These are phyloP conservation scores for Cladopsammia gracilis DNA, from an alignment of 64 coral and sea anemone genomes.

Conservation along the genomic window DNA sequence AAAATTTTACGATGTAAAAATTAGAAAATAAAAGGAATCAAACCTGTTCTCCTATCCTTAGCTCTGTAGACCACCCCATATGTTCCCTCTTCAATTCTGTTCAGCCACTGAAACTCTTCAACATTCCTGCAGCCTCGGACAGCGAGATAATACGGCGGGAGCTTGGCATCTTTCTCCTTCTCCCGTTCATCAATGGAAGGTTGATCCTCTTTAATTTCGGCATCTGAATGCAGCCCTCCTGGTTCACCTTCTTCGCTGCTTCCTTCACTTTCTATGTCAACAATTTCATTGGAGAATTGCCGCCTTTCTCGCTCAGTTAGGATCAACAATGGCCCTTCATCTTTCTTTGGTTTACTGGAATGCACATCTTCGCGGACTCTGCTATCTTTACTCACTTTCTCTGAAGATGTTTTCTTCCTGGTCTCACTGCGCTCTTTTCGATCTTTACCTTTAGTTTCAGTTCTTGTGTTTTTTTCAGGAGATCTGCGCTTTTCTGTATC, in stretches of 20 bases:
- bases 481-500: slow-evolving; percentile 7
- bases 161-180: slow-evolving; percentile 23
- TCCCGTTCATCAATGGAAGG: slow-evolving; percentile 47
- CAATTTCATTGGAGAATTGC: slow-evolving; percentile 87
- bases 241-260: slow-evolving; percentile 18
- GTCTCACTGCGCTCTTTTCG: not conserved
- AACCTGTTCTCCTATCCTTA: slow-evolving; percentile 91
- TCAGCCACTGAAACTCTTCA: slow-evolving; percentile 97
- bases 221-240: slow-evolving; percentile 1
- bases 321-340: slow-evolving; percentile 48
- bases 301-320: slow-evolving; percentile 83
- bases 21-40: not conserved
- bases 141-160: slow-evolving; percentile 87
- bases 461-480: not conserved
- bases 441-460: slow-evolving; percentile 11
- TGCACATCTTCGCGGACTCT: not conserved
- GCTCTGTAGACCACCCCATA: slow-evolving; percentile 98
- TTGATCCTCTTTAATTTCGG: slow-evolving; percentile 20
- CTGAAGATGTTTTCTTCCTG: slow-evolving; percentile 1
- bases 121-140: slow-evolving; percentile 98
- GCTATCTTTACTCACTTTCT: not conserved
- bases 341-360: slow-evolving; percentile 55
- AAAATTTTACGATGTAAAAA: too few relatives aligned
- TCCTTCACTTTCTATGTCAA: slow-evolving; percentile 81
- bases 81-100: slow-evolving; percentile 97